Evolutionary conservation across 2,888 invertebrate genomes (phyloP).

Genomic region (Lithophane leautieri): DNA sequence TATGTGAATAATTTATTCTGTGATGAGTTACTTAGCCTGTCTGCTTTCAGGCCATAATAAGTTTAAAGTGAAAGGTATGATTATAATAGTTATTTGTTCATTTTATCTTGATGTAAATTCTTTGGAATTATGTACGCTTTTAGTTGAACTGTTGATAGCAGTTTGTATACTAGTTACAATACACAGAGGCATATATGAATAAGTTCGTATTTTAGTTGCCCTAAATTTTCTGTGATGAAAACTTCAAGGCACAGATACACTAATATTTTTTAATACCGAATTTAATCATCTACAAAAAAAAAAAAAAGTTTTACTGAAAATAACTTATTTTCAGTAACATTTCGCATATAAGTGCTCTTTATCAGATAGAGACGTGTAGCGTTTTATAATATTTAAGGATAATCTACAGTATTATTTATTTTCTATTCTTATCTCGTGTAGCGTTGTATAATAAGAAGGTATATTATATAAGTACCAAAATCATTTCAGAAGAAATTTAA

Average conservation of each 20-base stretch:
- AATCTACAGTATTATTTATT: too few species aligned
- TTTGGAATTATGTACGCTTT: too few species aligned
- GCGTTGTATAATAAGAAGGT: too few species aligned
- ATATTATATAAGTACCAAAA: neutral
- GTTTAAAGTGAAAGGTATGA: slow-evolving; percentile 21
- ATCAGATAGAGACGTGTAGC: neutral
- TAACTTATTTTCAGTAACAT: neutral
- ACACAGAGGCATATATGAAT: too few species aligned
- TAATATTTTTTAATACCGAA: neutral
- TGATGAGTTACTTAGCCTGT: slow-evolving; percentile 27
- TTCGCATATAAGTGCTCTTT: neutral
- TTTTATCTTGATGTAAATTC: slow-evolving; percentile 8
- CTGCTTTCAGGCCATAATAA: slow-evolving; percentile 24
- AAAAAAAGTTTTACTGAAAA: neutral
- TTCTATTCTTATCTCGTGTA: too few species aligned
- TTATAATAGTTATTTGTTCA: neutral
- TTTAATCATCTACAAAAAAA: neutral
- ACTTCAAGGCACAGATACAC: neutral
- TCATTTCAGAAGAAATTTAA: neutral
- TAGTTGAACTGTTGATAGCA: too few species aligned
- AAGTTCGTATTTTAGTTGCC: neutral
- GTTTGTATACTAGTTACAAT: too few species aligned
- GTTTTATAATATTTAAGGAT: too few species aligned
- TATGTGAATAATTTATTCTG: slow-evolving; percentile 39
- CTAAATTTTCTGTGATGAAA: neutral